Conservation (phyloP, 2,113 vertebrate genomes). For the Malaclemys terrapin region DNA sequence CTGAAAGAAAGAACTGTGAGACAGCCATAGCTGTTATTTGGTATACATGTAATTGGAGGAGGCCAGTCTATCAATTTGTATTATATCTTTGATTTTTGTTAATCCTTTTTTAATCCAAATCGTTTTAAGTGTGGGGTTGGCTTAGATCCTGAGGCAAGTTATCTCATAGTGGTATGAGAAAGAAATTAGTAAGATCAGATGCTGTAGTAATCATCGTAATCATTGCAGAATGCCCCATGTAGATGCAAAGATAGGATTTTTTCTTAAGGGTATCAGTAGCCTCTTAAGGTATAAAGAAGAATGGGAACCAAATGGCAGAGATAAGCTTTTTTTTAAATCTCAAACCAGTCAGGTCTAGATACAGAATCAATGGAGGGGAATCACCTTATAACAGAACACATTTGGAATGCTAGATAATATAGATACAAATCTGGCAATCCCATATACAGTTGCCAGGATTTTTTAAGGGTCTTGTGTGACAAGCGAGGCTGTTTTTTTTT, state of each 20-base stretch:
- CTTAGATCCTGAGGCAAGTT: not conserved
- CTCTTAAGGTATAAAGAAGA: not conserved
- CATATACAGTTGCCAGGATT: not conserved
- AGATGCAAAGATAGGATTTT: not conserved
- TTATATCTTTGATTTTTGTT: not conserved
- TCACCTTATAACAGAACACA: not conserved
- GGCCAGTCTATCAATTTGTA: not conserved
- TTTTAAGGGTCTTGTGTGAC: not conserved
- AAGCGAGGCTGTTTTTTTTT: too few relatives aligned
- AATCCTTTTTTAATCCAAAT: not conserved
- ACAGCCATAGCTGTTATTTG: not conserved
- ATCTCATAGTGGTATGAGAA: not conserved
- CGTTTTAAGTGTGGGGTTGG: not conserved
- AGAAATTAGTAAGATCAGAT: not conserved
- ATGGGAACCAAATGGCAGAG: not conserved
- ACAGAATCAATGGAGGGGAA: not conserved
- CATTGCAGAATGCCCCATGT: not conserved
- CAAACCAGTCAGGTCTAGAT: not conserved
- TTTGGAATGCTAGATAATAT: not conserved
- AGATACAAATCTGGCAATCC: not conserved
- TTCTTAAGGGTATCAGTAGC: not conserved
- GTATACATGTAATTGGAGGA: too few relatives aligned
- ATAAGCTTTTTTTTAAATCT: not conserved
- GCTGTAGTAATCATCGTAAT: not conserved
- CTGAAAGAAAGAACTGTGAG: not conserved